Evolutionary conservation across 1,140 invertebrate species (phyloP).

Genomic region (Ceratina australensis): DNA sequence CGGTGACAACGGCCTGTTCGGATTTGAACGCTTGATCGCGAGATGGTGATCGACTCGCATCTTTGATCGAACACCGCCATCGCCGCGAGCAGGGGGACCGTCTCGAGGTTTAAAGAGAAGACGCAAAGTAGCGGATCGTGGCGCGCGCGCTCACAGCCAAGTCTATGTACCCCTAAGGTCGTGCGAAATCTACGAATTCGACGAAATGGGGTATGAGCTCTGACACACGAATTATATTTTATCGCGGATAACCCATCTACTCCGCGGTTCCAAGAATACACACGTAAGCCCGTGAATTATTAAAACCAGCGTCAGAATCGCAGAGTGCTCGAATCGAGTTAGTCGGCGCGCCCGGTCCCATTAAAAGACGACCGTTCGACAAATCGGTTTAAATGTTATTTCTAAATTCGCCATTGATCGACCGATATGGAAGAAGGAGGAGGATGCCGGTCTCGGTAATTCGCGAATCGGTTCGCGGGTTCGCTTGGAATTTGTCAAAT

Average conservation of each 20-base stretch:
- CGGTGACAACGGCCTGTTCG: too few relatives aligned
- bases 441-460: neutral
- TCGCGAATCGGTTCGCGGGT: neutral
- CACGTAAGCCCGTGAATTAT: slow-evolving; percentile 49
- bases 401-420: neutral
- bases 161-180: too few relatives aligned
- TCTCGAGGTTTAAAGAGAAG: too few relatives aligned
- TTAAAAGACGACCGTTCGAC: slow-evolving; percentile 31
- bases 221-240: slow-evolving; percentile 42
- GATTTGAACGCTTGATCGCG: too few relatives aligned
- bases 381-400: slow-evolving; percentile 29
- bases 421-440: neutral
- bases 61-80: too few relatives aligned
- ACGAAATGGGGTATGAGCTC: neutral
- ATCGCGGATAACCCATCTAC: slow-evolving; percentile 43
- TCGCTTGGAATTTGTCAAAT: neutral
- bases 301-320: slow-evolving; percentile 61
- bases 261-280: slow-evolving; percentile 54
- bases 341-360: slow-evolving; percentile 55
- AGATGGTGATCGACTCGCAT: too few relatives aligned
- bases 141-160: too few relatives aligned
- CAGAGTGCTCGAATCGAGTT: slow-evolving; percentile 54
- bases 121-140: too few relatives aligned
- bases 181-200: neutral
- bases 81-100: too few relatives aligned